Base-by-base conservation (phyloP, 2,797 vertebrate species). In the Pseudopleuronectes americanus region DNA sequence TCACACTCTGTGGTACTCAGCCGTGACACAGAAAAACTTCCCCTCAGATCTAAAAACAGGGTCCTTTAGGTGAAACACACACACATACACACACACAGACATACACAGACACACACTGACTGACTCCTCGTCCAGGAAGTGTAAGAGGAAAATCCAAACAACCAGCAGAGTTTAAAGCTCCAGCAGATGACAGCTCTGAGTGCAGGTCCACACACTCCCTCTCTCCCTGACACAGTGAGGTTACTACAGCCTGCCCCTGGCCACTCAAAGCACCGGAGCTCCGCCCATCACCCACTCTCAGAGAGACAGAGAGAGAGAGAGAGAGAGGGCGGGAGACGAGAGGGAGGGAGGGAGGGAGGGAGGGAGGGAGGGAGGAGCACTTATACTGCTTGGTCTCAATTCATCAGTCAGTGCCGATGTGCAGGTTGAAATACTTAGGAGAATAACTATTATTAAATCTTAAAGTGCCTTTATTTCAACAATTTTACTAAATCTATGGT, bases 241-340 rank as follows among this genome's bases (percentile, higher is more conserved):
- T 92, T 45, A 91, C 87, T 91, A 90, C 86, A 83, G 85, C 76
- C 88, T 85, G 80, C 84, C 84, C 85, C 64, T 74, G 62, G 76
- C 58, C 80, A 68, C 84, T 73, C 77, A 21, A 61, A 69, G 74
- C 64, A 23, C 72, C 7, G 23, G 53, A 69, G 86, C 90, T 90
- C 90, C 92, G 70, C 91, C 93, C 85, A 80, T 71, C 73, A 75
- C 65, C 60, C 65, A 28, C 77, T 64, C 61, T 57, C 70, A 78
- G 47, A 55, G 14, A 22, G 26, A 24, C 64, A 24, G 51, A 26
- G 36, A 45, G 56, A 24, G 8, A 23, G 14, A 26, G 21, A 31
- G 71, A 26, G n/a, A n/a, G 28, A 54, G 26, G 51, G 36, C 45
- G 56, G 31, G 9, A 31, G 14, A 33, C 26, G 21, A 33, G 71